Base-by-base conservation (phyloP, 2,797 vertebrate species). In the Graptemys geographica region DNA sequence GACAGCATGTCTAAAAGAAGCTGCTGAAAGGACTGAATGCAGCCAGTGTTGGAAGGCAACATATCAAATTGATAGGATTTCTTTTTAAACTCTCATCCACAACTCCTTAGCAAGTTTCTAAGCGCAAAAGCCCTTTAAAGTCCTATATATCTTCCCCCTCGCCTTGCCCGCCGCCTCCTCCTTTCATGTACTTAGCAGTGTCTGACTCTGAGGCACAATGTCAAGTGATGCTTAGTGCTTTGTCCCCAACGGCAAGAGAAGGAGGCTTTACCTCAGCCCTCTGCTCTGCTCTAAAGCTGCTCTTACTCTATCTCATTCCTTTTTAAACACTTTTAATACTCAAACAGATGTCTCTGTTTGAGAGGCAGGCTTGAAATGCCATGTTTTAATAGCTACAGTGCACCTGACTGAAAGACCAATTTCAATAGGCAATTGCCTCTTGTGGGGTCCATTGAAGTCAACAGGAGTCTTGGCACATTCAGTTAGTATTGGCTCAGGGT, bases 251-350 rank as follows among this genome's bases (percentile, higher is more conserved):
- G 59, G 15, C 25, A 93, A 72, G 41, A 89, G 59, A 94, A 94
- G 33, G 83, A 95, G 92, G 83, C 5, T 96, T 95, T 93, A 81
- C 49, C 56, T 96, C 4, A 1, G 25, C 79, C 25, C 95, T 97
- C 78, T 81, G 47, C 72, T 89, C 3, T 84, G 62, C 83, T 93
- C 84, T 69, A 87, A 95, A 87, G 59, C 47, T 81, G 56, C 57
- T 95, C 56, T 65, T 88, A 37, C 4, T 3, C 44, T 84, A 84
- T n/a, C 52, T 56, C 79, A 80, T 81, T 95, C 96, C 82, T 81
- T 91, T 96, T 76, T 16, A 80, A 28, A 89, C 86, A 79, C 31
- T 82, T 84, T 56, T 41, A 74, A 11, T 81, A 92, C 93, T 89
- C 57, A 1, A 41, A 59, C 84, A 79, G 84, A 74, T 31, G 84